Conservation (phyloP, 2,888 invertebrate genomes). For the Branchipolynoe longqiensis region DNA sequence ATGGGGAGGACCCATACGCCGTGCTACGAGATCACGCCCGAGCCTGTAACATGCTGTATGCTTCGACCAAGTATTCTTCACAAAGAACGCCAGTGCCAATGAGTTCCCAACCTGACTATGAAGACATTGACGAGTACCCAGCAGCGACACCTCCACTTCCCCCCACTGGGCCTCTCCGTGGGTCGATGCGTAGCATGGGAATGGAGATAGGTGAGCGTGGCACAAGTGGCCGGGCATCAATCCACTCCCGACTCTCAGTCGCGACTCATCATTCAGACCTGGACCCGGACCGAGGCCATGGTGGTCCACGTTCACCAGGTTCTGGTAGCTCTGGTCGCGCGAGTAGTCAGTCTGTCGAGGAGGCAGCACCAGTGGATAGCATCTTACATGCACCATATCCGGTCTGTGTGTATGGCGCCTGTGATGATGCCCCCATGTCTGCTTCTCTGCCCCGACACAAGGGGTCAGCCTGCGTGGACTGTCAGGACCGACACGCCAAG, state of each 20-base stretch:
- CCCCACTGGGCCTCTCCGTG: not conserved
- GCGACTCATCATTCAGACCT: too few species aligned
- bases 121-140: constrained; percentile 21
- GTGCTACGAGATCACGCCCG: constrained; percentile 33
- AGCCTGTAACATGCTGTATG: not conserved
- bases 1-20: constrained; percentile 42
- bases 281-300: too few species aligned
- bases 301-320: constrained; percentile 4
- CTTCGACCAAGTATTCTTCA: too few species aligned
- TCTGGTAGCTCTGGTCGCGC: constrained; percentile 14
- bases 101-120: not conserved
- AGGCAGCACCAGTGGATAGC: too few species aligned
- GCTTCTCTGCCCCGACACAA: not conserved
- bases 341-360: not conserved
- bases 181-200: not conserved
- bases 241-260: not conserved
- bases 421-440: not conserved
- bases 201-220: not conserved
- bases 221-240: not conserved
- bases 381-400: not conserved
- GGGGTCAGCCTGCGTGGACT: not conserved
- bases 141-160: not conserved
- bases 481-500: not conserved
- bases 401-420: not conserved
- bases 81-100: too few species aligned